Percentiles rank a stretch among this genome's conserved stretches.
phyloP scores from a whole-genome alignment of 1,140 invertebrate species.

The Maniola jurtina region DNA sequence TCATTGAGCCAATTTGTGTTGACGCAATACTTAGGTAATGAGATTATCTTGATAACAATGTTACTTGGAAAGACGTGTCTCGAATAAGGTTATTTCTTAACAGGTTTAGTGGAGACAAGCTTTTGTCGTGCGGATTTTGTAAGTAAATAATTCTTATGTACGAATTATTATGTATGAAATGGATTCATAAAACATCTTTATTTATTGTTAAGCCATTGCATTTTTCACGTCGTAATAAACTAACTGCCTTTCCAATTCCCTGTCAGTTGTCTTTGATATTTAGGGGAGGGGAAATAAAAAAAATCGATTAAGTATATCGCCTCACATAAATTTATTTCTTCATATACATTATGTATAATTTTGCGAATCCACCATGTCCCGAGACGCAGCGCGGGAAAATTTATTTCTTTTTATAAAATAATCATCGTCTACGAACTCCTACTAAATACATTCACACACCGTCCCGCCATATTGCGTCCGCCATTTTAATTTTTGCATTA shows the following conservation, averaged over 20 bases:
- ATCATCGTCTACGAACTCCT: slow-evolving; percentile 66
- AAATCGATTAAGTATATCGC: slow-evolving; percentile 19
- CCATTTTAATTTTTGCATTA: slow-evolving; percentile 54
- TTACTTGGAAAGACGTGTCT: slow-evolving; percentile 18
- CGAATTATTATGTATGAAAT: no score
- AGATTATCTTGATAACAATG: slow-evolving; percentile 21
- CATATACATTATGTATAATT: slow-evolving; percentile 78
- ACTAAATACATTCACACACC: slow-evolving; percentile 59
- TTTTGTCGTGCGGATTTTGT: no score
- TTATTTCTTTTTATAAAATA: slow-evolving; percentile 67
- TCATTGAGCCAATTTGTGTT: slow-evolving; percentile 44
- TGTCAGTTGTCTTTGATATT: no score
- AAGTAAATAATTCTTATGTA: no score
- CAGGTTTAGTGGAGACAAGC: neutral
- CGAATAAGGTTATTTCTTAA: slow-evolving; percentile 10
- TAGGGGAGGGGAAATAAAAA: neutral
- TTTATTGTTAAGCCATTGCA: no score
- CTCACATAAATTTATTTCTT: slow-evolving; percentile 78
- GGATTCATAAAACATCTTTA: no score
- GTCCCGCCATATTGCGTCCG: slow-evolving; percentile 52
- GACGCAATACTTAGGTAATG: slow-evolving; percentile 39
- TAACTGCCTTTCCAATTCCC: no score
- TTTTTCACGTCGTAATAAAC: no score
- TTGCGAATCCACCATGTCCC: slow-evolving; percentile 75
- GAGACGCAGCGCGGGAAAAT: slow-evolving; percentile 66